A percentile compares a stretch with the other conserved stretches of the same genome.
These are phyloP conservation scores for Hafferia zeledoni DNA, from an alignment of 2,797 vertebrate species.

Conservation along the genomic window DNA sequence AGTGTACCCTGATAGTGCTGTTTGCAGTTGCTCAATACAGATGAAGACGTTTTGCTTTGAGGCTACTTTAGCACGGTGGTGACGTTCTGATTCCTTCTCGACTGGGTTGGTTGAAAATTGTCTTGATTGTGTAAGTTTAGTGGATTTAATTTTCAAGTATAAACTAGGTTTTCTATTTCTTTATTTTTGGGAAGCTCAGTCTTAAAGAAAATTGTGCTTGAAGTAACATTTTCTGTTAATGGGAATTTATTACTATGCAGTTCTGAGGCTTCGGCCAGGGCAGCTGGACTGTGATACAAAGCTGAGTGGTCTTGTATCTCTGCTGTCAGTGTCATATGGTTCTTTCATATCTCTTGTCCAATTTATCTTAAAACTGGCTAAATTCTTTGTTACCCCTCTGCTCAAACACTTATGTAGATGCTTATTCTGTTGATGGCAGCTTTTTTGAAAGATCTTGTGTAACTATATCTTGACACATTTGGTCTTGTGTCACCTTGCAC, in stretches of 20 bases:
- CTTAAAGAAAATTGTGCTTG: background rate
- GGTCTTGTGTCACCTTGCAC: background rate
- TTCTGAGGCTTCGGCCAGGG: background rate
- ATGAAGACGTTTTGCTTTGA: background rate
- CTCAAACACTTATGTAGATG: background rate
- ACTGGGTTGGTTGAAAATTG: background rate
- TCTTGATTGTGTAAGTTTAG: background rate
- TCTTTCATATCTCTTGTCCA: background rate
- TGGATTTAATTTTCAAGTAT: background rate
- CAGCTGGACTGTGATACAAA: background rate
- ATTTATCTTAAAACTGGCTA: background rate
- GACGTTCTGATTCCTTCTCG: background rate
- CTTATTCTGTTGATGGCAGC: background rate
- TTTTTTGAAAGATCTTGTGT: background rate
- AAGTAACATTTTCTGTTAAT: background rate
- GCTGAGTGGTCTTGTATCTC: background rate
- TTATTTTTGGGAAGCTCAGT: background rate
- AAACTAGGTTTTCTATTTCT: background rate
- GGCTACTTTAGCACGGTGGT: accelerated
- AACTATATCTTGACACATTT: accelerated
- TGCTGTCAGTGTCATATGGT: background rate
- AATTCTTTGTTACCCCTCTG: background rate
- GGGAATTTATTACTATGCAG: background rate
- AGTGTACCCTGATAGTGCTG: background rate
- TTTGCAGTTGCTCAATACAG: accelerated